Percentiles rank a stretch among this genome's conserved stretches.
These are phyloP conservation scores for Stratiolaelaps scimitus DNA, from an alignment of 1,140 invertebrate genomes.

Conservation along the genomic window DNA sequence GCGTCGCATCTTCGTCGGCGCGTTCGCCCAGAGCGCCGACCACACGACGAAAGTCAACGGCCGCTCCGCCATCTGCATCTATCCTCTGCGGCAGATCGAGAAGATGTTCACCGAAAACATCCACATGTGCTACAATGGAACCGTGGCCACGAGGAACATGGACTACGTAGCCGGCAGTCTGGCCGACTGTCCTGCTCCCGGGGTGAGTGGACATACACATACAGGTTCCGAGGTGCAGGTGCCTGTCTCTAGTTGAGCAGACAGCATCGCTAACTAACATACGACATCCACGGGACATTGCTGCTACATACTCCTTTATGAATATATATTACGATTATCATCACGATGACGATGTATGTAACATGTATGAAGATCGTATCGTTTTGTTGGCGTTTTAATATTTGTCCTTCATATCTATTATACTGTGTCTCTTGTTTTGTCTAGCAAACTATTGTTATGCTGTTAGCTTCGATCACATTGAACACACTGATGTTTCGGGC, in stretches of 20 bases:
- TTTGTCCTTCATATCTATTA: too few species aligned
- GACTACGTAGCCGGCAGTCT: constrained; percentile 78
- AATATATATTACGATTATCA: too few species aligned
- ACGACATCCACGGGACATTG: too few species aligned
- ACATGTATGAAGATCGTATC: too few species aligned
- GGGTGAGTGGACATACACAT: constrained; percentile 45
- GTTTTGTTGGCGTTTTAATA: too few species aligned
- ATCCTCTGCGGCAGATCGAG: constrained; percentile 65
- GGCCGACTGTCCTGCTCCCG: constrained; percentile 70
- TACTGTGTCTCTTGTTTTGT: too few species aligned
- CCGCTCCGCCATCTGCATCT: constrained; percentile 59
- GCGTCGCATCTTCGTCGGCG: constrained; percentile 62
- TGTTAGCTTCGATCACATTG: too few species aligned
- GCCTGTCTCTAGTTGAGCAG: constrained; percentile 26
- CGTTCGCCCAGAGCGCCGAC: constrained; percentile 68
- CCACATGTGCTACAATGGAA: constrained; percentile 90
- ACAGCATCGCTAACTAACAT: constrained; percentile 24
- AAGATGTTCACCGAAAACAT: constrained; percentile 88
- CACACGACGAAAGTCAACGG: constrained; percentile 60
- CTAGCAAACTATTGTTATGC: too few species aligned
- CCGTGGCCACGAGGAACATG: constrained; percentile 75
- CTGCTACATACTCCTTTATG: too few species aligned
- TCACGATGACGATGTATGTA: too few species aligned
- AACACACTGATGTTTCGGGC: too few species aligned
- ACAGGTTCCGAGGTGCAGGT: background rate